Evolutionary conservation across 2,888 invertebrate genomes (phyloP), one percentile per base, ranked within the genome.

Genomic region (Tetragonula carbonaria): DNA sequence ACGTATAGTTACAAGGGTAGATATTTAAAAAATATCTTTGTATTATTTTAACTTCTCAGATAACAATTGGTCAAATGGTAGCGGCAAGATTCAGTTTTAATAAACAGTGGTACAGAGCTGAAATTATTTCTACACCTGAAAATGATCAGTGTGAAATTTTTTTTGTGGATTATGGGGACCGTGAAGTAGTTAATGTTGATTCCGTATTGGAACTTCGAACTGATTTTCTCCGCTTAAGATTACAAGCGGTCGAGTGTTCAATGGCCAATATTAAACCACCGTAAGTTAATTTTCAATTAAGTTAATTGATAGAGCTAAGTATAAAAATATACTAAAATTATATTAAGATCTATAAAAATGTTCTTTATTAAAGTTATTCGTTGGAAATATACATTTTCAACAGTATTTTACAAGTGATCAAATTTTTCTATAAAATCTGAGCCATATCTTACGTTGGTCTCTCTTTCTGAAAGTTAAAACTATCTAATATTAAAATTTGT

Each of bases 81-180:
- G 98, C 98, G 28, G 98, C 98, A 0, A 96, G 97, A 91, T 98
- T 97, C 94, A 95, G 96, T n/a, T 96, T 96, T 92, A 98, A 98
- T 94, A 96, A 96, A 16, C 97, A 97, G 93, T 98, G 98, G 98
- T 98, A 97, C 94, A 95, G 97, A 88, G 97, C 96, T 1, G 96
- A 97, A 93, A 96, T 98, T 11, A 95, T 97, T 76, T 96, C 96
- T 83, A 95, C 97, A 90, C 95, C 95, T 0, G 95, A 96, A 33
- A 96, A 96, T 85, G 95, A 95, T 92, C 95, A 96, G 23, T 96
- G 97, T 0, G 96, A 97, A 91, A 95, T 98, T 51, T 97, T 97
- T 93, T 98, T 96, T 94, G 96, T 98, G 75, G 98, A 99, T 95
- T 98, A 98, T 94, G 98, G 98, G 0, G 98, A 98, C 94, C 96